phyloP scores from a whole-genome alignment of 2,888 invertebrate genomes.

The Portevinia maculata region DNA sequence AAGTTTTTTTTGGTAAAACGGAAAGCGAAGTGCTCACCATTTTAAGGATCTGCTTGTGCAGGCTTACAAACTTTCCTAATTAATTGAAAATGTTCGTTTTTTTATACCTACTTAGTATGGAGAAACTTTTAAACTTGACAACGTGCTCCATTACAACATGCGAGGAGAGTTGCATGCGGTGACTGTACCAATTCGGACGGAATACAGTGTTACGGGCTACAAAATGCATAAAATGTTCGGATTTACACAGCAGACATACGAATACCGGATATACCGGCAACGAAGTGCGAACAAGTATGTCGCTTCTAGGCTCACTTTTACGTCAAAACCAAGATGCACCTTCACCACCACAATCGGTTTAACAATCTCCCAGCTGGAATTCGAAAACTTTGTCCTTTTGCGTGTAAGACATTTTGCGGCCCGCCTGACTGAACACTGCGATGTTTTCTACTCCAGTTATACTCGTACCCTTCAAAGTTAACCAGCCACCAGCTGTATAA shows the following conservation, averaged over 20 bases:
- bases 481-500: slow-evolving; percentile 48
- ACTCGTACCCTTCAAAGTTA: too few species aligned
- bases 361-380: slow-evolving; percentile 37
- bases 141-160: slow-evolving; percentile 57
- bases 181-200: slow-evolving; percentile 8
- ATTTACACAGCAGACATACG: slow-evolving; percentile 47
- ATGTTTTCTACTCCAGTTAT: too few species aligned
- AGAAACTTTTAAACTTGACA: slow-evolving; percentile 38
- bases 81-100: slow-evolving; percentile 67
- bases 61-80: slow-evolving; percentile 65
- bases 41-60: slow-evolving; percentile 34
- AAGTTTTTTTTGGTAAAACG: slow-evolving; percentile 23
- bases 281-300: slow-evolving; percentile 31
- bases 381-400: slow-evolving; percentile 70
- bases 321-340: background rate
- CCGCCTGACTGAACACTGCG: slow-evolving; percentile 17
- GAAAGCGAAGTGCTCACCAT: slow-evolving; percentile 39
- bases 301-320: slow-evolving; percentile 21
- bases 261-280: background rate
- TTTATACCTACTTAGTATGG: background rate
- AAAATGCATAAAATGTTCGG: slow-evolving; percentile 51
- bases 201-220: slow-evolving; percentile 43
- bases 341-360: slow-evolving; percentile 26
- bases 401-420: slow-evolving; percentile 63
- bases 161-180: slow-evolving; percentile 11